Base-by-base conservation (phyloP, 2,113 vertebrate species). In the Hystrix cristata region DNA sequence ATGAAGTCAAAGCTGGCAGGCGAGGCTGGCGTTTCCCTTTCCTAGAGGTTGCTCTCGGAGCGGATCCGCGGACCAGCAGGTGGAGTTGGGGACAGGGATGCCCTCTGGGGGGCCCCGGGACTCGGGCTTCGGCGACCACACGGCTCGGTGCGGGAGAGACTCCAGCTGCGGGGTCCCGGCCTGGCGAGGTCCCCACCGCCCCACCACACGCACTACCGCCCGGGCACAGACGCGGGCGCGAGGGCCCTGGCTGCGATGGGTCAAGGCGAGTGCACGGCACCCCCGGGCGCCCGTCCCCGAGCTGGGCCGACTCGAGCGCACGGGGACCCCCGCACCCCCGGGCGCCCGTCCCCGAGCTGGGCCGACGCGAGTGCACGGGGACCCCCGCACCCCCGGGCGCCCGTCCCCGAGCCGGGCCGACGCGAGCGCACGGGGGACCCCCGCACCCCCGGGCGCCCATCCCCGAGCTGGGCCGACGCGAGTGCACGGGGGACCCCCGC, bases 11-110 rank as follows among this genome's bases (percentile, higher is more conserved):
- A 21, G 78, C 83, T 12, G 78, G 78, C 93, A 81, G 95, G 87
- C 43, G 90, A 46, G 87, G 60, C 27, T 46, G n/a, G 8, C 65
- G 29, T 29, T 53, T 96, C 27, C 1, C 71, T 67, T 96, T 96
- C 97, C 95, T 96, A 55, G 96, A 97, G 95, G 87, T 43, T 87
- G 95, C 38, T 65, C 76, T 8, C 2, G 0, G 38, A 38, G 38
- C 57, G 31, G 53, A 43, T 38, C 89, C 57, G n/a, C 1, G 5
- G 23, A 13, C 57, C 0, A 0, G 51, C 5, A 6, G 6, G 60
- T 53, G 38, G 57, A 82, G 60, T 15, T 10, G 34, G 29, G 62
- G 82, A 81, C 94, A 23, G 27, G 83, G 78, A 31, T 38, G 38
- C 38, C 29, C n/a, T 21, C 78, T 11, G 18, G 5, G 31, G 27